These are phyloP conservation scores for Turdus rufiventris DNA, from an alignment of 2,113 vertebrate species.

Conservation along the genomic window DNA sequence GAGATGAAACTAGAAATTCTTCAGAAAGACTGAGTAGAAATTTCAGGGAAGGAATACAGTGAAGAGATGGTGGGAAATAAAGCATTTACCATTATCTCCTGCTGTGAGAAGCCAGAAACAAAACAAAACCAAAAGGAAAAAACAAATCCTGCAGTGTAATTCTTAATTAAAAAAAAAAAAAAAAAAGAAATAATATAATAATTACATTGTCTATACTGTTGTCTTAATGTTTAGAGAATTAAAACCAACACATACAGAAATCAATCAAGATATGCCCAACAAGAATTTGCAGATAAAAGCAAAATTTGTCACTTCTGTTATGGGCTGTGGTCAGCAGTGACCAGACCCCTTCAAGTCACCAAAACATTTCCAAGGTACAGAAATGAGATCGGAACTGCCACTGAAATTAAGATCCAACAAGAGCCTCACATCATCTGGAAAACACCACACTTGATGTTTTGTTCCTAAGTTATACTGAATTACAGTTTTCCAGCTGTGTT, in stretches of 20 bases:
- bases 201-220: background rate
- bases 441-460: rapidly evolving
- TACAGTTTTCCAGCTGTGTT: background rate
- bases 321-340: background rate
- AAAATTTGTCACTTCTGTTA: background rate
- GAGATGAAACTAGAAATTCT: background rate
- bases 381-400: background rate
- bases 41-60: background rate
- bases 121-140: background rate
- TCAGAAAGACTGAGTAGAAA: background rate
- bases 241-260: background rate
- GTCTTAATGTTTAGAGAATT: background rate
- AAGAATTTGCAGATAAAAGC: background rate
- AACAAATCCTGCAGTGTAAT: background rate
- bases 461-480: background rate
- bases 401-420: background rate
- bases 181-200: background rate
- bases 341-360: background rate
- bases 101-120: background rate
- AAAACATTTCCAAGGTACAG: background rate
- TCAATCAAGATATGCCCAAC: too few species aligned
- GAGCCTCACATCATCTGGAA: background rate
- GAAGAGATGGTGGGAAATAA: background rate
- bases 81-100: background rate
- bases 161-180: background rate